Base-by-base conservation (phyloP, 2,113 vertebrate species). In the Pelodiscus sinensis region DNA sequence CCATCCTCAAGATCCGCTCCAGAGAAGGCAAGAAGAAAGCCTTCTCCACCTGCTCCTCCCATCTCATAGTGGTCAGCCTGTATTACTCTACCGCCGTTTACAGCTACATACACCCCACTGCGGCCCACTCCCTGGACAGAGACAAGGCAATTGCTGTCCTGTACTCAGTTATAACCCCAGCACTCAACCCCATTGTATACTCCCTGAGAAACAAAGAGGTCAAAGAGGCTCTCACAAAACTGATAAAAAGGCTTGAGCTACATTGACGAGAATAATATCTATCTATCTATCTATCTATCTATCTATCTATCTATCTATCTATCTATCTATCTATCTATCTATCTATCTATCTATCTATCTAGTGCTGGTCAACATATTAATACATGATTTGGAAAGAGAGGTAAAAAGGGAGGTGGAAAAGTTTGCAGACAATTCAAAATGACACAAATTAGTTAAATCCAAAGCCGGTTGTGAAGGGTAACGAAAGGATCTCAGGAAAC, bases 41-140 rank as follows among this genome's bases (percentile, higher is more conserved):
- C 81, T 94, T 92, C 88, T 95, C 88, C 31, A 95, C 94, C 16
- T 92, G 95, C 79, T 94, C 87, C 35, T 90, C 93, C 21, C 93
- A 94, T 58, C 82, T 93, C 80, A 92, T 68, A 1, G 52, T 92
- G n/a, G 92, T 92, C 1, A 81, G 35, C 8, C 31, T 94, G 27
- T 93, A 93, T 71, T 92, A 94, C 4, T 88, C 89, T 60, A 93
- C 88, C 15, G 92, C 92, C 38, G 82, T 89, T 51, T 83, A 79
- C 18, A 88, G 92, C 81, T 94, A 82, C 5, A 60, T 94, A 54
- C 82, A 81, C 52, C 92, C 92, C 12, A 93, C 80, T 51, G 55
- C 90, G 24, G 80, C 84, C 78, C 84, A 71, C 77, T 21, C 55
- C 7, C 51, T 55, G 62, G n/a, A 65, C 77, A 71, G 90, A 71